Conservation (phyloP, 2,113 vertebrate genomes). For the Plecotus auritus region DNA sequence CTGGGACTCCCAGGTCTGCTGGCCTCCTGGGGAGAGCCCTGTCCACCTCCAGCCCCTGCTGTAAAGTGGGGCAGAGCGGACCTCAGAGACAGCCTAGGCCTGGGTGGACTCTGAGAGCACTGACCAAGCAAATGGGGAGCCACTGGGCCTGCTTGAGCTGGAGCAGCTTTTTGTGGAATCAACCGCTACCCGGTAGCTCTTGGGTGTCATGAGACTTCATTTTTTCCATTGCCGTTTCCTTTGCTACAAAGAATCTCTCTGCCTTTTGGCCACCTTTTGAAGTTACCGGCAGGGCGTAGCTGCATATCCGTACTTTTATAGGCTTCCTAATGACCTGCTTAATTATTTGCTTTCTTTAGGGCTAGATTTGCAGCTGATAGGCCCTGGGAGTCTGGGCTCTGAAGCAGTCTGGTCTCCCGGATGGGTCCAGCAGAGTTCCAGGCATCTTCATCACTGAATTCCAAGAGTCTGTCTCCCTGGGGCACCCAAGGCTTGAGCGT, state of each 20-base stretch:
- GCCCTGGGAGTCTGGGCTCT: not conserved
- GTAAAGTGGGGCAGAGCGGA: not conserved
- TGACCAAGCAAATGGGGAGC: not conserved
- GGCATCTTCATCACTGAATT: not conserved
- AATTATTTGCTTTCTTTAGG: conserved; percentile 66
- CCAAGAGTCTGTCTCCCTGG: not conserved
- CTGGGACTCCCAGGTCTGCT: not conserved
- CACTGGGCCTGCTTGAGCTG: not conserved
- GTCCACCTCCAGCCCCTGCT: not conserved
- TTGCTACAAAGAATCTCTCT: conserved; percentile 18
- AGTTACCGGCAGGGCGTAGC: conserved; percentile 73
- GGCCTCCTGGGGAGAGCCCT: not conserved
- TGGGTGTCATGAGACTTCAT: conserved; percentile 14
- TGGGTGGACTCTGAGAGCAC: not conserved
- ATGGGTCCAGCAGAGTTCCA: not conserved
- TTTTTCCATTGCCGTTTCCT: conserved; percentile 65
- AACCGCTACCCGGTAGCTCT: not conserved
- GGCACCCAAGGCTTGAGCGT: not conserved
- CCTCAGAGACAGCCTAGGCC: not conserved
- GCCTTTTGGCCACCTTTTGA: conserved; percentile 74
- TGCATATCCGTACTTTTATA: conserved; percentile 69
- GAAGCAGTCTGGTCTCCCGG: not conserved
- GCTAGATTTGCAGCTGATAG: conserved; percentile 53
- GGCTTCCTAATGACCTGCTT: conserved; percentile 64
- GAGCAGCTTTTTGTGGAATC: not conserved